A percentile compares a stretch with the other conserved stretches of the same genome.
phyloP scores from a whole-genome alignment of 1,140 invertebrate species.

The Cephus cinctus region DNA sequence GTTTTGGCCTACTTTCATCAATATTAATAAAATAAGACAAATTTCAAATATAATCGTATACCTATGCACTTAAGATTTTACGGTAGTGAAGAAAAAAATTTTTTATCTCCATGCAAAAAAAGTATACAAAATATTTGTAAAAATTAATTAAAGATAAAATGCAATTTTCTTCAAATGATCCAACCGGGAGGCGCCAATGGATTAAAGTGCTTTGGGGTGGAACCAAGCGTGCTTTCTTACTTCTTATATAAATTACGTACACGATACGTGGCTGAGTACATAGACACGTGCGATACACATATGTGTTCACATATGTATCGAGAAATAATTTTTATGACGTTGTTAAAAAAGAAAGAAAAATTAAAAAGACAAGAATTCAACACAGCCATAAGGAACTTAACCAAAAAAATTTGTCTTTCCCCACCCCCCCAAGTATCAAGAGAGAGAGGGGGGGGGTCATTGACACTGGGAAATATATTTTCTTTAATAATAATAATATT shows the following conservation, averaged over 20 bases:
- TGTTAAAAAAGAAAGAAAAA: neutral
- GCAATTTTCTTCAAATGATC: no score
- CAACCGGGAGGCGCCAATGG: conserved; percentile 42
- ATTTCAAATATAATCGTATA: neutral
- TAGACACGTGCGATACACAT: conserved; percentile 13
- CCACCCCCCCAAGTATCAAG: no score
- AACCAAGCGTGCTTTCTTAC: conserved; percentile 49
- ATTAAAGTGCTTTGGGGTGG: conserved; percentile 54
- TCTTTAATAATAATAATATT: no score
- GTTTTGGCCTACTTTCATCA: neutral
- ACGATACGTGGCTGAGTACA: conserved; percentile 41
- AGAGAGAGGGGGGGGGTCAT: no score
- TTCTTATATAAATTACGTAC: conserved; percentile 55
- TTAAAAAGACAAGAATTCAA: no score
- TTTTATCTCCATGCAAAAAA: neutral
- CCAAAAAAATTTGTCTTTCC: neutral
- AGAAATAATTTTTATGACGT: no score
- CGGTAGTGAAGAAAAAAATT: neutral
- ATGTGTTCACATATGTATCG: neutral
- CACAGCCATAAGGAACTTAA: neutral
- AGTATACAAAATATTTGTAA: neutral
- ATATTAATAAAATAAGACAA: neutral
- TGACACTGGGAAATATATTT: no score
- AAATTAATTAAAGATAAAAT: neutral
- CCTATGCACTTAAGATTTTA: neutral